Conservation (phyloP, 2,888 invertebrate species). For the Dendrolimus houi region DNA sequence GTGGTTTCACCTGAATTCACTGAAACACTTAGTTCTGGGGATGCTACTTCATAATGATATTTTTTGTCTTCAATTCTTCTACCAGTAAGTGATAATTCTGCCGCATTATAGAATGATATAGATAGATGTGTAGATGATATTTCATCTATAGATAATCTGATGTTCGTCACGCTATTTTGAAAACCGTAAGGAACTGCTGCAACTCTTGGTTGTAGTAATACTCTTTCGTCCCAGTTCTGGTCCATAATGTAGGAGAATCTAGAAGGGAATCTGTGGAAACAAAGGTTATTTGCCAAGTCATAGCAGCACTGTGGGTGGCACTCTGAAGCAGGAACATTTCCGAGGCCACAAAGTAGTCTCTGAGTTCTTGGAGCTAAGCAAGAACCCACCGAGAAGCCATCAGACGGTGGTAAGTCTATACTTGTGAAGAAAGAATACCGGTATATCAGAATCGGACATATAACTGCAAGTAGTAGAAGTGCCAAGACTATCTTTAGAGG, state of each 20-base stretch:
- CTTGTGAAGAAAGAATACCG: slow-evolving; percentile 37
- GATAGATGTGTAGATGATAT: slow-evolving; percentile 46
- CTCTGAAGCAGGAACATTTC: slow-evolving; percentile 29
- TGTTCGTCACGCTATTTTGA: slow-evolving; percentile 29
- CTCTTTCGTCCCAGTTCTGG: slow-evolving; percentile 44
- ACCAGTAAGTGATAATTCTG: slow-evolving; percentile 21
- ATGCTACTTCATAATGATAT: slow-evolving; percentile 37
- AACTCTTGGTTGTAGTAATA: slow-evolving; percentile 40
- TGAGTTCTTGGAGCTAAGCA: slow-evolving; percentile 40
- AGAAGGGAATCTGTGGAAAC: slow-evolving; percentile 73
- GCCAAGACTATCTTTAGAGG: slow-evolving; percentile 39
- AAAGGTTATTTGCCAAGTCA: slow-evolving; percentile 45
- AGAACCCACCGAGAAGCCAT: slow-evolving; percentile 56
- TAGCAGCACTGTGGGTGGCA: slow-evolving; percentile 73
- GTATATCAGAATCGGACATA: slow-evolving; percentile 48
- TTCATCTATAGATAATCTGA: slow-evolving; percentile 53
- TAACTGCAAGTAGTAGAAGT: slow-evolving; percentile 30
- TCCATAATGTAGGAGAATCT: slow-evolving; percentile 60
- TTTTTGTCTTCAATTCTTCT: slow-evolving; percentile 33
- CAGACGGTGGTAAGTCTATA: slow-evolving; percentile 35
- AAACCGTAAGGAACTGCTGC: slow-evolving; percentile 41
- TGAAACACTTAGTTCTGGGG: slow-evolving; percentile 42
- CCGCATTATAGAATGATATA: slow-evolving; percentile 45
- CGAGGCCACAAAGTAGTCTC: slow-evolving; percentile 54
- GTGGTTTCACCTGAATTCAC: slow-evolving; percentile 37